Base-by-base conservation (phyloP, 2,797 vertebrate species). In the Enteromius argenteus region DNA sequence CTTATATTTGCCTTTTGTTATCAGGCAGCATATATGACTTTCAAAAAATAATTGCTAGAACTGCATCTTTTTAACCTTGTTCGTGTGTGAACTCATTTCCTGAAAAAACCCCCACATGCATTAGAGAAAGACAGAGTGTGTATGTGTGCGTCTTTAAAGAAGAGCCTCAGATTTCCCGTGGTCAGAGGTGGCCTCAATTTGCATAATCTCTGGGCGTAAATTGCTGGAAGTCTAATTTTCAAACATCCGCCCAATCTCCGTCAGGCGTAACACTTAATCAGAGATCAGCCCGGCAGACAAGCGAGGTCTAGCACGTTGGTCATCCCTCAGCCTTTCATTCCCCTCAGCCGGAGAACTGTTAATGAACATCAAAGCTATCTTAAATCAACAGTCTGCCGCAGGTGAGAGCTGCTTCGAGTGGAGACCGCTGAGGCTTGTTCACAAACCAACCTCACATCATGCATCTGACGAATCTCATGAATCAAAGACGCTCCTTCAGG, bases 201-300 rank as follows among this genome's bases (percentile, higher is more conserved):
- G 71, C 79, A 83, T 85, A 87, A 86, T 93, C 91, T 94, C 84
- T 62, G 0, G 73, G 91, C 93, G 92, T 94, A 93, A 96, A 95
- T 94, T 93, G 94, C 93, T 93, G 94, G 91, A 85, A 91, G 93
- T 95, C 93, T 94, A 93, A 95, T 96, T 94, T 95, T 93, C 94
- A 91, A 91, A 90, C 88, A 89, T 92, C 91, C 69, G 91, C 85
- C 76, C 79, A 86, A 86, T 85, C 88, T 86, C 85, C 49, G 88
- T 44, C 93, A 95, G 94, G 94, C 95, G 92, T 94, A 95, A 95
- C 95, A 95, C 96, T 96, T 96, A 96, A 96, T 96, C 95, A 96
- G 93, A 90, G 95, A 95, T 94, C 94, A 95, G 92, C 88, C 73
- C 60, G 3, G 51, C 68, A 79, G 80, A 51, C 84, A 46, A 79